phyloP scores from a whole-genome alignment of 2,113 vertebrate species.

The Echinops telfairi region DNA sequence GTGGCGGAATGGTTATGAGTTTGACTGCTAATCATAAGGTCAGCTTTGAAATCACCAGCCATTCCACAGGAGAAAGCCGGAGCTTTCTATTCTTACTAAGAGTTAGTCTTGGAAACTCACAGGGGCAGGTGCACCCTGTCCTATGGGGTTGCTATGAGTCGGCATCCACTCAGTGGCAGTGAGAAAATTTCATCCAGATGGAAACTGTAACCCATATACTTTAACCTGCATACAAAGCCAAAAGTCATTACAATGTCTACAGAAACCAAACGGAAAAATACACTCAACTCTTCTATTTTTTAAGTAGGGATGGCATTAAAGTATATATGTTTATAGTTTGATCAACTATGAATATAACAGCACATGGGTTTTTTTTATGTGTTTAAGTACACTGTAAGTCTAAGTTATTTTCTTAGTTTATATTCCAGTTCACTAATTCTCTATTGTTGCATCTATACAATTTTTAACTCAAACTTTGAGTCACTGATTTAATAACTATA shows the following conservation, averaged over 20 bases:
- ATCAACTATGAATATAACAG: neutral
- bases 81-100: too few species aligned
- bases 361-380: conserved; percentile 33
- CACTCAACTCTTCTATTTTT: neutral
- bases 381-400: conserved; percentile 36
- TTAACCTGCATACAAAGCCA: neutral
- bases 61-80: too few species aligned
- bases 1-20: neutral
- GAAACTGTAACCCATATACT: conserved; percentile 24
- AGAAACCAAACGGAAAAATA: conserved; percentile 47
- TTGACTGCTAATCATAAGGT: too few species aligned
- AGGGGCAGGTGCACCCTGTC: too few species aligned
- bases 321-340: conserved; percentile 11
- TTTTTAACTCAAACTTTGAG: conserved; percentile 30
- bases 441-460: conserved; percentile 32
- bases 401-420: conserved; percentile 1
- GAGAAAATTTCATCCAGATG: conserved; percentile 3
- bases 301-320: conserved; percentile 11
- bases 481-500: conserved; percentile 14
- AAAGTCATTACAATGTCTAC: neutral
- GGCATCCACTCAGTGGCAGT: too few species aligned
- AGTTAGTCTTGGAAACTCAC: too few species aligned
- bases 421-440: conserved; percentile 53
- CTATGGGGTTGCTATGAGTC: too few species aligned
- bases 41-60: too few species aligned